phyloP scores from a whole-genome alignment of 2,888 invertebrate species.

The Branchipolynoe longqiensis region DNA sequence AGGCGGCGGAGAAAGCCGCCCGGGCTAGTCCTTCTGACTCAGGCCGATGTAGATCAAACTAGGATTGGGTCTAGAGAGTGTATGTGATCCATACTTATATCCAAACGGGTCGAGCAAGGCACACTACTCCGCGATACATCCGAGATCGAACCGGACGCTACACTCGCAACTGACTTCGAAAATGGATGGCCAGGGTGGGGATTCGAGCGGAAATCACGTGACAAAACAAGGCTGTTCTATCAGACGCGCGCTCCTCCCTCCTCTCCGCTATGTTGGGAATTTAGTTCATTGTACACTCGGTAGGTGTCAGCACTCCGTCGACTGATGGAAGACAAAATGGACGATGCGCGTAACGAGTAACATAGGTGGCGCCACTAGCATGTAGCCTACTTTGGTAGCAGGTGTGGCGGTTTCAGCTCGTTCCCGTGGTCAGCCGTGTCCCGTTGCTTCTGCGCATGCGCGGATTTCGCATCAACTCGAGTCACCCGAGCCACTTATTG shows the following conservation, averaged over 20 bases:
- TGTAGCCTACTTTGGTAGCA: no score
- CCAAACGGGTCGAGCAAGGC: background rate
- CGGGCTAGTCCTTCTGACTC: background rate
- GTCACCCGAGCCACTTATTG: no score
- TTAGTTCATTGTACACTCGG: no score
- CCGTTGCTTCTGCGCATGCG: no score
- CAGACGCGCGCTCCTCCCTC: background rate
- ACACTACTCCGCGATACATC: background rate
- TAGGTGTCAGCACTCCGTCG: no score
- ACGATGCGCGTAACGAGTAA: no score
- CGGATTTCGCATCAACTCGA: no score
- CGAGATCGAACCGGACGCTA: background rate
- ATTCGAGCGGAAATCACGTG: constrained; percentile 53
- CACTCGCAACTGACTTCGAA: background rate
- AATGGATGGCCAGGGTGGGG: constrained; percentile 2
- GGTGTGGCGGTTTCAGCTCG: no score
- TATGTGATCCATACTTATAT: background rate
- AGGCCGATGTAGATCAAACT: background rate
- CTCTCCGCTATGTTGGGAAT: no score
- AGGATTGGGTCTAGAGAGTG: background rate
- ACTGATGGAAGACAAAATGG: no score
- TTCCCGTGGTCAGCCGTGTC: no score
- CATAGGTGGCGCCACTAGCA: no score
- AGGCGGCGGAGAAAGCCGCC: background rate
- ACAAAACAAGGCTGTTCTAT: constrained; percentile 51